A percentile compares a stretch with the other conserved stretches of the same genome.
These are phyloP conservation scores for Diplolepis rosae DNA, from an alignment of 2,888 invertebrate genomes.

Conservation along the genomic window DNA sequence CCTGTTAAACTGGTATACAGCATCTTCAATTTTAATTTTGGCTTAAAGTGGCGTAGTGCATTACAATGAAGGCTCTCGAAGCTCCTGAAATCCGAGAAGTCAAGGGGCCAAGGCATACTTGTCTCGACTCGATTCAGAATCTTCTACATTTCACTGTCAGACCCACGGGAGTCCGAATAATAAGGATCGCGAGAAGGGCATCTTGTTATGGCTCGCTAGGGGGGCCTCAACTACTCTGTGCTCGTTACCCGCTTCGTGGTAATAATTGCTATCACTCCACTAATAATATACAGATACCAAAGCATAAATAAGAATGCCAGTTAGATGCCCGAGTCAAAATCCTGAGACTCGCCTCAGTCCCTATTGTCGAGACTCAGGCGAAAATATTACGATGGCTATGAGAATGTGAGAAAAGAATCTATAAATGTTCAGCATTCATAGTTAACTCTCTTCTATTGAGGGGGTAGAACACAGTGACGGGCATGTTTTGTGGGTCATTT, in stretches of 20 bases:
- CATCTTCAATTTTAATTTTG: constrained; percentile 17
- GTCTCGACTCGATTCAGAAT: constrained; percentile 25
- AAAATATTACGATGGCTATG: too few relatives aligned
- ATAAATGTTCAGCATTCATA: too few relatives aligned
- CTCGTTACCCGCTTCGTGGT: constrained; percentile 52
- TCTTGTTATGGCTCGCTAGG: constrained; percentile 59
- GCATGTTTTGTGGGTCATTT: too few relatives aligned
- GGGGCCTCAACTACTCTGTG: constrained; percentile 58
- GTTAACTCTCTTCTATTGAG: too few relatives aligned
- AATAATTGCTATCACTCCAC: constrained; percentile 53
- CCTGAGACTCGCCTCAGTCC: too few relatives aligned
- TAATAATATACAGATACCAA: constrained; percentile 31
- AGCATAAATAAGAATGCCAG: background rate
- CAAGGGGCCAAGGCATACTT: constrained; percentile 19
- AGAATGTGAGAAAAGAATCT: too few relatives aligned
- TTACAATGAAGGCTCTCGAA: constrained; percentile 10
- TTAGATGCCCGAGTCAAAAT: background rate
- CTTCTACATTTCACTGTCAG: constrained; percentile 36
- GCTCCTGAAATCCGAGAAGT: constrained; percentile 29
- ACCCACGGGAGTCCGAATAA: constrained; percentile 47
- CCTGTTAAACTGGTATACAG: background rate
- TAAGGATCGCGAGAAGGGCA: constrained; percentile 54
- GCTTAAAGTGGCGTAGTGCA: constrained; percentile 24
- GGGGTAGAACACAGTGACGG: too few relatives aligned
- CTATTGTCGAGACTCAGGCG: too few relatives aligned